A percentile compares a stretch with the other conserved stretches of the same genome.
phyloP scores from a whole-genome alignment of 2,888 invertebrate genomes.

The Abrostola triplasia region DNA sequence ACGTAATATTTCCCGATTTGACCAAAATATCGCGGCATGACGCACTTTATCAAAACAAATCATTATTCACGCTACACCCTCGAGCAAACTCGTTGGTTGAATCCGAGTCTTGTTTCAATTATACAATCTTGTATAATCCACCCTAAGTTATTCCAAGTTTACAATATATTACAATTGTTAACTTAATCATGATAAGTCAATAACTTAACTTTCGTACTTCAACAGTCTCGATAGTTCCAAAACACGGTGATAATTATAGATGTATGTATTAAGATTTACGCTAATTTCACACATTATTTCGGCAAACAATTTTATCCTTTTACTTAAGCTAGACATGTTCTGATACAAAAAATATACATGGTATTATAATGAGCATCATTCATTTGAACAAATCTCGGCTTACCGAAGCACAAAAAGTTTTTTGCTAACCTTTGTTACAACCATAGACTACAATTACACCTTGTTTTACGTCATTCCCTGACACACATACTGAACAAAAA shows the following conservation, averaged over 20 bases:
- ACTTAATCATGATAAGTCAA: too few relatives aligned
- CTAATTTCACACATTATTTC: too few relatives aligned
- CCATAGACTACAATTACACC: conserved; percentile 28
- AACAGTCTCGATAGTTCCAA: too few relatives aligned
- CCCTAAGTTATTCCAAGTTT: too few relatives aligned
- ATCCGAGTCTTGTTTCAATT: background rate
- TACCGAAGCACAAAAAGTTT: conserved; percentile 12
- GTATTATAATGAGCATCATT: conserved; percentile 9
- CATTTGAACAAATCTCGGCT: background rate
- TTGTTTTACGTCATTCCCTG: conserved; percentile 35
- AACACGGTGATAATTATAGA: too few relatives aligned
- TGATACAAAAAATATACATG: conserved; percentile 7
- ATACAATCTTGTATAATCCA: too few relatives aligned
- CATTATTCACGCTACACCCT: background rate
- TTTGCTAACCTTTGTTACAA: conserved; percentile 18
- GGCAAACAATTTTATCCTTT: too few relatives aligned
- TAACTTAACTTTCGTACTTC: too few relatives aligned
- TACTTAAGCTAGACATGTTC: conserved; percentile 5
- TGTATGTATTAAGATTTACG: too few relatives aligned
- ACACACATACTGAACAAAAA: conserved; percentile 40
- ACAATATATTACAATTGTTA: too few relatives aligned
- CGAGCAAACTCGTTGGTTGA: background rate
- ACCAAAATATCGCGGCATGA: conserved; percentile 16
- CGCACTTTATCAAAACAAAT: background rate
- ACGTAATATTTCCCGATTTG: conserved; percentile 48